A percentile compares a stretch with the other conserved stretches of the same genome.
Evolutionary conservation across 2,797 vertebrate species (phyloP).

Genomic region (Xenopus petersii): DNA sequence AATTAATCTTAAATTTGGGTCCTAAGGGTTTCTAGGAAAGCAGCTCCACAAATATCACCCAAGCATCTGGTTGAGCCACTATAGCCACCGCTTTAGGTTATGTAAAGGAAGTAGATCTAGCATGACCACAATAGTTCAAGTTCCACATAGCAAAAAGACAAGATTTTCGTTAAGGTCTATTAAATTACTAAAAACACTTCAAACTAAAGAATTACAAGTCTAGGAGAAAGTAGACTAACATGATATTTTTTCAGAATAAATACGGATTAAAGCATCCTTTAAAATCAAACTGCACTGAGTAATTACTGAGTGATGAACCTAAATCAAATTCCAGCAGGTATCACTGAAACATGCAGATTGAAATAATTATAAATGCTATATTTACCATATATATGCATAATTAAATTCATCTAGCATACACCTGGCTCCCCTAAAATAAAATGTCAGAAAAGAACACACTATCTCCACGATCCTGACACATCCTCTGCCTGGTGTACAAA

Average conservation of each 20-base stretch:
- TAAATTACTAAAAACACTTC: slow-evolving; percentile 37
- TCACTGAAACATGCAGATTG: slow-evolving; percentile 47
- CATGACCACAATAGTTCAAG: no score
- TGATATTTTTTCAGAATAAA: slow-evolving; percentile 51
- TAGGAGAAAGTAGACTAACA: slow-evolving; percentile 46
- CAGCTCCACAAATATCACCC: no score
- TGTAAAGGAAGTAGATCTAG: no score
- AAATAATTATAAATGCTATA: slow-evolving; percentile 53
- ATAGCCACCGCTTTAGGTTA: no score
- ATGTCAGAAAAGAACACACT: neutral
- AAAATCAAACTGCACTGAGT: slow-evolving; percentile 29
- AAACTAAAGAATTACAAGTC: slow-evolving; percentile 60
- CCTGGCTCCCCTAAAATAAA: slow-evolving; percentile 15
- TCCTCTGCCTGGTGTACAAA: no score
- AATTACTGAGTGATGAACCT: slow-evolving; percentile 50
- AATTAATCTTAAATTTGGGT: no score
- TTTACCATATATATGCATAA: slow-evolving; percentile 50
- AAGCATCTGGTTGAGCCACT: no score
- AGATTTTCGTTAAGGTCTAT: neutral
- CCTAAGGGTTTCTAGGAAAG: no score
- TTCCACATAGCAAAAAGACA: no score
- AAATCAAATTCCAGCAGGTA: slow-evolving; percentile 53
- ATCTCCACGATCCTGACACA: neutral
- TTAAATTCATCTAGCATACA: slow-evolving; percentile 47
- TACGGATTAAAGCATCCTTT: slow-evolving; percentile 53